Conservation (phyloP, 2,888 invertebrate genomes). For the Cheilosia soror region DNA sequence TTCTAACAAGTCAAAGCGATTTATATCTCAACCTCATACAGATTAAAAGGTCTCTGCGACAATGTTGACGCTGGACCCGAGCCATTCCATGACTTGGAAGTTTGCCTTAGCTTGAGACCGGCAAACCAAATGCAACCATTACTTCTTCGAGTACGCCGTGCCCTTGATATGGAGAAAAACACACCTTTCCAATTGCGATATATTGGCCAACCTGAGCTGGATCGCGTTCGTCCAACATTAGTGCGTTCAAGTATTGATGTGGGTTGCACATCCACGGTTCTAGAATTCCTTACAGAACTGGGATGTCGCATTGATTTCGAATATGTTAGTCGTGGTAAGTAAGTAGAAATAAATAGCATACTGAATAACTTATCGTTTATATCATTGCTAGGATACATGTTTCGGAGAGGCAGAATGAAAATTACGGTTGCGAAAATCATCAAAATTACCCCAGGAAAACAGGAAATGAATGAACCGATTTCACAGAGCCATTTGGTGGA, state of each 20-base stretch:
- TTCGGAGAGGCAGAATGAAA: constrained; percentile 98
- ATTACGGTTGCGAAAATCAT: constrained; percentile 97
- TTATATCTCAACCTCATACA: constrained; percentile 52
- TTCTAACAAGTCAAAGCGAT: neutral
- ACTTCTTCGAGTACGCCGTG: constrained; percentile 92
- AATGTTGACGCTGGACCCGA: constrained; percentile 96
- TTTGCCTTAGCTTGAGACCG: constrained; percentile 92
- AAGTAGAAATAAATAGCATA: neutral
- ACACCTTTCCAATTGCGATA: constrained; percentile 92
- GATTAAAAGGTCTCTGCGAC: constrained; percentile 95
- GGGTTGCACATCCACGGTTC: constrained; percentile 94
- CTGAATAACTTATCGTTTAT: neutral
- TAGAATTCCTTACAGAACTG: constrained; percentile 95
- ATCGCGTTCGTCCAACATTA: constrained; percentile 94
- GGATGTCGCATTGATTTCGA: constrained; percentile 97
- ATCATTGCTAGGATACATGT: constrained; percentile 88
- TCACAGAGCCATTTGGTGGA: constrained; percentile 97
- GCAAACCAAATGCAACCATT: constrained; percentile 87
- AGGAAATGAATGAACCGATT: constrained; percentile 90
- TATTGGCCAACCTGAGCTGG: constrained; percentile 95
- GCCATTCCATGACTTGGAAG: constrained; percentile 96
- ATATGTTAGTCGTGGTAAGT: constrained; percentile 92
- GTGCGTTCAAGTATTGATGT: constrained; percentile 97
- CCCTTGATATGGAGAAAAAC: constrained; percentile 87
- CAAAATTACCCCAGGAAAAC: constrained; percentile 91